A percentile compares a stretch with the other conserved stretches of the same genome.
These are phyloP conservation scores for Cantharis lateralis DNA, from an alignment of 2,888 invertebrate species.

Conservation along the genomic window DNA sequence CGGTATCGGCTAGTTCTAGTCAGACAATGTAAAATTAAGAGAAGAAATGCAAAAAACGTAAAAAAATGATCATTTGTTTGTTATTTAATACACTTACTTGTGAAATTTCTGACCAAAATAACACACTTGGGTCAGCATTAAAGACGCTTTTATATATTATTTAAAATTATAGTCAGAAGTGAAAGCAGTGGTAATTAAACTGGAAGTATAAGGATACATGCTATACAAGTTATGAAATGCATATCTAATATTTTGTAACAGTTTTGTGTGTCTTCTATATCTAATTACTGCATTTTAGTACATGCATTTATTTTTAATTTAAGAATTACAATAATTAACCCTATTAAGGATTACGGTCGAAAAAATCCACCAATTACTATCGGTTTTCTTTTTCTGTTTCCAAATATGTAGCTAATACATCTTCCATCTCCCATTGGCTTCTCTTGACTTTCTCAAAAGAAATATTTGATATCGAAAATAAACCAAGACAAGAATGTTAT, in stretches of 20 bases:
- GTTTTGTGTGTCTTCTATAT: background rate
- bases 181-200: background rate
- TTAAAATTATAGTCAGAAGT: background rate
- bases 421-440: background rate
- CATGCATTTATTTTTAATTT: background rate
- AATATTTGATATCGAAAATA: too few species aligned
- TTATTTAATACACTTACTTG: background rate
- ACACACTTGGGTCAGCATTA: background rate
- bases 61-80: background rate
- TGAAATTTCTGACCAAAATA: background rate
- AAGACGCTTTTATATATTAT: background rate
- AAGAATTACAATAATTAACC: background rate
- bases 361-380: background rate
- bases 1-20: background rate
- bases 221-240: background rate
- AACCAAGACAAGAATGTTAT: too few species aligned
- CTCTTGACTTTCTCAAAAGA: too few species aligned
- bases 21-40: background rate
- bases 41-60: too few species aligned
- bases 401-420: background rate
- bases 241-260: background rate
- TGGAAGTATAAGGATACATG: background rate
- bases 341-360: background rate
- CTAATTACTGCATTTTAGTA: background rate
- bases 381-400: background rate